Conservation (phyloP, 2,113 vertebrate species). For the Formicarius rufipectus region DNA sequence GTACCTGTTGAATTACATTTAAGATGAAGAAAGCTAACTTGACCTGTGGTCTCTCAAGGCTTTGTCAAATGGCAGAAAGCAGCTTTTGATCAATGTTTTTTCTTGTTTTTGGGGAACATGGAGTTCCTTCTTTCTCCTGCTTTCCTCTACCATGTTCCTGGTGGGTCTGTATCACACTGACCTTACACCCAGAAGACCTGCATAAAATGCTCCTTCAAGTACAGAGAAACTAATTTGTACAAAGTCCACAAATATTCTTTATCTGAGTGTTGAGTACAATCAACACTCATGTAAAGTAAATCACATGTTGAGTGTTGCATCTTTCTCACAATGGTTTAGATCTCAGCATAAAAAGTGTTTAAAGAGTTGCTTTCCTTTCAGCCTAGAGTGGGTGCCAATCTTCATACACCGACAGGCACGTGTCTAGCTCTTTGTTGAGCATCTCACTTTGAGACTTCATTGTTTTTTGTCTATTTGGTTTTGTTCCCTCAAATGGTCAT, state of each 20-base stretch:
- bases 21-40: not conserved
- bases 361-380: slow-evolving; percentile 29
- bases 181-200: not conserved
- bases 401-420: slow-evolving; percentile 1
- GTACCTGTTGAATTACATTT: not conserved
- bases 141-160: not conserved
- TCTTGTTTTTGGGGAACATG: not conserved
- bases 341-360: not conserved
- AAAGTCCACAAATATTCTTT: not conserved
- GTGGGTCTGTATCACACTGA: not conserved
- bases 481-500: slow-evolving; percentile 4
- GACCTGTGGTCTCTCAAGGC: not conserved
- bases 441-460: not conserved
- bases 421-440: slow-evolving; percentile 26
- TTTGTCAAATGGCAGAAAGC: not conserved
- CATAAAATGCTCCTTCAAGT: not conserved
- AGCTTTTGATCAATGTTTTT: not conserved
- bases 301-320: not conserved
- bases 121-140: not conserved
- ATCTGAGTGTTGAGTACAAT: not conserved
- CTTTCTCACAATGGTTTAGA: not conserved
- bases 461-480: not conserved
- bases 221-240: not conserved
- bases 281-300: not conserved
- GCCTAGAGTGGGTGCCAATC: slow-evolving; percentile 24